phyloP scores from a whole-genome alignment of 2,113 vertebrate genomes.

The Lycocorax pyrrhopterus region DNA sequence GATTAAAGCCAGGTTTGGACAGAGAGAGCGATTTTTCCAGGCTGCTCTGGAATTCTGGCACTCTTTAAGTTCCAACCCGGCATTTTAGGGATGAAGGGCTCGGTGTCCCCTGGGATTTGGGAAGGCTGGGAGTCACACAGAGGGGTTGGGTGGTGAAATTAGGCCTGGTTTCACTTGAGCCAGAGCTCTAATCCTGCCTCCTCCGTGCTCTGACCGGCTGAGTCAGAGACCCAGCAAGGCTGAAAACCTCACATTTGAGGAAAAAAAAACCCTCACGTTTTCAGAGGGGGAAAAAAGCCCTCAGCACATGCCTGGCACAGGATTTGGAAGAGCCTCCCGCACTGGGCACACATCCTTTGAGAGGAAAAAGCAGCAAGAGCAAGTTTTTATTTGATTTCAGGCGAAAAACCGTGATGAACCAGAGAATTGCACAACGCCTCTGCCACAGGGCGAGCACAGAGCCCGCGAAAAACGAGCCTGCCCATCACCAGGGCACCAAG shows the following conservation, averaged over 20 bases:
- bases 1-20: not conserved
- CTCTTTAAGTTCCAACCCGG: not conserved
- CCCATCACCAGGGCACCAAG: not conserved
- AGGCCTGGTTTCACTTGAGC: not conserved
- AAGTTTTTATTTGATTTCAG: not conserved
- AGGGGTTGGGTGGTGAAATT: not conserved
- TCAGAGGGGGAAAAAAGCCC: not conserved
- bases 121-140: not conserved
- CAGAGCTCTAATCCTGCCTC: not conserved
- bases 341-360: not conserved
- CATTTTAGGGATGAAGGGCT: not conserved
- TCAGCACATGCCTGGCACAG: rapidly evolving
- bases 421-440: not conserved
- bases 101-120: not conserved
- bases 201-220: not conserved
- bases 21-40: not conserved
- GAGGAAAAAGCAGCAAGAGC: rapidly evolving
- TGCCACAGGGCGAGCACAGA: not conserved
- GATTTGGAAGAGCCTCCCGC: not conserved
- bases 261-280: not conserved
- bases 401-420: rapidly evolving
- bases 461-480: not conserved
- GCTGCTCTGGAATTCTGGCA: too few species aligned
- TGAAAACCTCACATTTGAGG: not conserved
- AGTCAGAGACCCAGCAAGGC: not conserved